Conservation (phyloP, 1,140 invertebrate genomes). For the Atopsyche davidsoni region DNA sequence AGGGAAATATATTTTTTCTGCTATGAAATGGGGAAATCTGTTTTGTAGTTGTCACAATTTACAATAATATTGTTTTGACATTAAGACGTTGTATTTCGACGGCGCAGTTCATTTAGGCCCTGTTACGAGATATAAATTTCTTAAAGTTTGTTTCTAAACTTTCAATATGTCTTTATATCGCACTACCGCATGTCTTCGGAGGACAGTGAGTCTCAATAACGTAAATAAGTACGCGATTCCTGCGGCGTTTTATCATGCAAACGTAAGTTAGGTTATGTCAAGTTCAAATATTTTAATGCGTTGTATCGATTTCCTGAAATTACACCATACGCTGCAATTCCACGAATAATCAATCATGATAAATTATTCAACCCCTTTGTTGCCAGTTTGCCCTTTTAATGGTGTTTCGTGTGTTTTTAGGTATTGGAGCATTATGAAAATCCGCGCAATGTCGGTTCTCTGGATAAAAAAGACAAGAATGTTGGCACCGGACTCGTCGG, state of each 20-base stretch:
- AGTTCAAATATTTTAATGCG: constrained; percentile 2
- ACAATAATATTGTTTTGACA: too few relatives aligned
- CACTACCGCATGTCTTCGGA: constrained; percentile 34
- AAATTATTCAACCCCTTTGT: too few relatives aligned
- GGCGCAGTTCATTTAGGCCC: too few relatives aligned
- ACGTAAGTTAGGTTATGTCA: constrained; percentile 38
- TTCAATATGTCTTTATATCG: constrained; percentile 35
- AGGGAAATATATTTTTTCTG: too few relatives aligned
- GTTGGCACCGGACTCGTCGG: constrained; percentile 98
- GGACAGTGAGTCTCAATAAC: constrained; percentile 38
- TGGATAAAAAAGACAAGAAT: constrained; percentile 90
- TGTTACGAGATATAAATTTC: too few relatives aligned
- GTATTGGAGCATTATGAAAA: constrained; percentile 99
- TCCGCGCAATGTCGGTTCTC: constrained; percentile 95
- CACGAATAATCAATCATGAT: too few relatives aligned
- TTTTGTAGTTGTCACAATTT: too few relatives aligned
- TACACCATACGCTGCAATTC: too few relatives aligned
- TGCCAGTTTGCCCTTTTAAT: too few relatives aligned
- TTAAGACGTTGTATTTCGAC: too few relatives aligned
- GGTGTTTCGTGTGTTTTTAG: constrained; percentile 48
- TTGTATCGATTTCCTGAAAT: too few relatives aligned
- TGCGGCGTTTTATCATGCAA: constrained; percentile 43
- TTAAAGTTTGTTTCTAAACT: constrained; percentile 1
- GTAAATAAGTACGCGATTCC: constrained; percentile 34
- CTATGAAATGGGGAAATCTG: too few relatives aligned